phyloP scores from a whole-genome alignment of 2,797 vertebrate species.

The Rachycentron canadum region DNA sequence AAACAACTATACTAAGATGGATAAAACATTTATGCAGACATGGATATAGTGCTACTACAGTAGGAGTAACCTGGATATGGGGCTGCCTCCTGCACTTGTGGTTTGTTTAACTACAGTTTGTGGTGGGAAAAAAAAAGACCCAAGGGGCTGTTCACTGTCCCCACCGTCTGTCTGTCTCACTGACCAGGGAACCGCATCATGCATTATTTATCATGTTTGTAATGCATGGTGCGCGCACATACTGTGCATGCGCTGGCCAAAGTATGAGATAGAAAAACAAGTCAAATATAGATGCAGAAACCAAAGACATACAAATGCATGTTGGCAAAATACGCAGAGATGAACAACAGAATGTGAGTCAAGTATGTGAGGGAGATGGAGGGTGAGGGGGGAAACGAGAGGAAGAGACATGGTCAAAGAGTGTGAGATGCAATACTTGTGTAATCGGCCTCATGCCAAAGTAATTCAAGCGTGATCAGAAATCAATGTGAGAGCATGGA shows the following conservation, averaged over 20 bases:
- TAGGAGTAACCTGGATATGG: slow-evolving; percentile 51
- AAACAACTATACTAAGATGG: slow-evolving; percentile 1
- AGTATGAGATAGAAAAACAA: slow-evolving; percentile 18
- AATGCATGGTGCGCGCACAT: slow-evolving; percentile 3
- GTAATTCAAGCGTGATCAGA: slow-evolving; percentile 74
- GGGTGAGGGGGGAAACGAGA: background rate
- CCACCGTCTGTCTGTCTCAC: slow-evolving; percentile 60
- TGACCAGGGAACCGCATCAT: slow-evolving; percentile 79
- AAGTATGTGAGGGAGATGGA: background rate
- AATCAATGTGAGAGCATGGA: slow-evolving; percentile 70
- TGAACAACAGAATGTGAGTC: slow-evolving; percentile 6
- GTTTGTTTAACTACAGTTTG: slow-evolving; percentile 74
- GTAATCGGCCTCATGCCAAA: slow-evolving; percentile 68
- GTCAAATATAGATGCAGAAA: slow-evolving; percentile 38
- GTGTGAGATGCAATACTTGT: slow-evolving; percentile 59
- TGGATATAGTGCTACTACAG: slow-evolving; percentile 7
- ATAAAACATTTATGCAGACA: slow-evolving; percentile 18
- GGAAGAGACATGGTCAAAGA: slow-evolving; percentile 44
- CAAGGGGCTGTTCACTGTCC: slow-evolving; percentile 65
- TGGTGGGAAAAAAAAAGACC: slow-evolving; percentile 58
- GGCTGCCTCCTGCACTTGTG: slow-evolving; percentile 51
- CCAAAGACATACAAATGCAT: background rate
- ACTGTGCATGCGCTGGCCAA: slow-evolving; percentile 3
- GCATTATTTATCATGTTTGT: slow-evolving; percentile 71
- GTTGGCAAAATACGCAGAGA: slow-evolving; percentile 12